Conservation (phyloP, 2,888 invertebrate genomes). For the Pristionchus maxplancki region DNA sequence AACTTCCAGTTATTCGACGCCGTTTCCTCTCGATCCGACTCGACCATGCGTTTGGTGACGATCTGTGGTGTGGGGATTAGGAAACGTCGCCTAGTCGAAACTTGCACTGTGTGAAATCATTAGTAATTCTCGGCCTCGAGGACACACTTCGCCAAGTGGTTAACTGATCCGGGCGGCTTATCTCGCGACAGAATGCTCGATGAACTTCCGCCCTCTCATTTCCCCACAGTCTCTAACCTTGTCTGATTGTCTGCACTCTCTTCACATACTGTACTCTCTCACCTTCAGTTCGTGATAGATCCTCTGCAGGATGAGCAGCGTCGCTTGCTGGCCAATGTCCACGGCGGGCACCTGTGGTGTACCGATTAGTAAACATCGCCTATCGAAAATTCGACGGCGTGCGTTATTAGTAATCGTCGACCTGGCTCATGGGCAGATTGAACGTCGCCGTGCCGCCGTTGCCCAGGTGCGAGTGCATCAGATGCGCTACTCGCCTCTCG, state of each 20-base stretch:
- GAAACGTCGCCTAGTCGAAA: background rate
- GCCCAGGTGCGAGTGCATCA: constrained; percentile 42
- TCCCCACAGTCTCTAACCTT: background rate
- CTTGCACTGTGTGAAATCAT: background rate
- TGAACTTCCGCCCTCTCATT: background rate
- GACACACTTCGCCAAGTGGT: background rate
- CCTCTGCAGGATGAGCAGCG: constrained; percentile 71
- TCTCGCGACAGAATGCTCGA: background rate
- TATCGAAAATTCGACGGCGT: background rate
- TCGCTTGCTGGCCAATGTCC: constrained; percentile 73
- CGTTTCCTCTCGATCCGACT: constrained; percentile 73
- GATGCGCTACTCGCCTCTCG: constrained; percentile 68
- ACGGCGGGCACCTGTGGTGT: constrained; percentile 53
- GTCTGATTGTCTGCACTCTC: background rate
- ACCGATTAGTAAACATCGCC: constrained; percentile 17
- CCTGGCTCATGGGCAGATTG: constrained; percentile 50
- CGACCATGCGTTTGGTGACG: constrained; percentile 76
- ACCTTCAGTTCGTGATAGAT: constrained; percentile 76
- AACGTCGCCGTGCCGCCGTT: constrained; percentile 42
- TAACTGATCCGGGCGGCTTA: background rate
- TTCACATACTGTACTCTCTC: background rate
- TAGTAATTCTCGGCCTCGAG: background rate
- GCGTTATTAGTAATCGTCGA: background rate
- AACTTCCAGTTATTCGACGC: constrained; percentile 76
- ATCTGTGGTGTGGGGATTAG: constrained; percentile 58